Evolutionary conservation across 2,113 vertebrate species (phyloP).

Genomic region (Hydropotes inermis): DNA sequence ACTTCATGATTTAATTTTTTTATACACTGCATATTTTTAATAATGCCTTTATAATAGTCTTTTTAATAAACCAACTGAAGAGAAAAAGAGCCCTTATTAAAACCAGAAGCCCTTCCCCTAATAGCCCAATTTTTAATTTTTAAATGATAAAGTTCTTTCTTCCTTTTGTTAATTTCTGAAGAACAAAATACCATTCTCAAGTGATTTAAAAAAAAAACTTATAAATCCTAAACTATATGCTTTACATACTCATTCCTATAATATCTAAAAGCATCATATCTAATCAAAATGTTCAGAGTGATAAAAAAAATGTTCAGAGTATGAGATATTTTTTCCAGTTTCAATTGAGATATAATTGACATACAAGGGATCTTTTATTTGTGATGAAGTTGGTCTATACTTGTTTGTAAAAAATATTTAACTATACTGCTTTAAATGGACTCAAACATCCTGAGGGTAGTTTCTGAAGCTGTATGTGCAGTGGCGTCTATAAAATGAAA

Average conservation of each 20-base stretch:
- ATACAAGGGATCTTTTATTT: background rate
- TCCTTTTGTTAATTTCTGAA: slow-evolving; percentile 22
- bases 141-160: background rate
- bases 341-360: background rate
- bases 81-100: background rate
- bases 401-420: background rate
- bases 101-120: background rate
- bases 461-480: background rate
- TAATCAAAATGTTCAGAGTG: background rate
- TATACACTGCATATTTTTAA: background rate
- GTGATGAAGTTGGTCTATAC: background rate
- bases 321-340: background rate
- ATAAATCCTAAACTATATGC: background rate
- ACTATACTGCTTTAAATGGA: background rate
- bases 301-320: background rate
- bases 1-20: background rate
- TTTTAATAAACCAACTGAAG: background rate
- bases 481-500: background rate
- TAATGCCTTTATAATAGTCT: background rate
- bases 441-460: background rate
- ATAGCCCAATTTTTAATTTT: background rate
- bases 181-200: background rate
- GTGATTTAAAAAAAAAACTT: background rate
- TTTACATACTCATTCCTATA: background rate
- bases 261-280: background rate